A percentile compares a stretch with the other conserved stretches of the same genome.
Conservation (phyloP, 2,888 invertebrate genomes). For the Cactoblastis cactorum region DNA sequence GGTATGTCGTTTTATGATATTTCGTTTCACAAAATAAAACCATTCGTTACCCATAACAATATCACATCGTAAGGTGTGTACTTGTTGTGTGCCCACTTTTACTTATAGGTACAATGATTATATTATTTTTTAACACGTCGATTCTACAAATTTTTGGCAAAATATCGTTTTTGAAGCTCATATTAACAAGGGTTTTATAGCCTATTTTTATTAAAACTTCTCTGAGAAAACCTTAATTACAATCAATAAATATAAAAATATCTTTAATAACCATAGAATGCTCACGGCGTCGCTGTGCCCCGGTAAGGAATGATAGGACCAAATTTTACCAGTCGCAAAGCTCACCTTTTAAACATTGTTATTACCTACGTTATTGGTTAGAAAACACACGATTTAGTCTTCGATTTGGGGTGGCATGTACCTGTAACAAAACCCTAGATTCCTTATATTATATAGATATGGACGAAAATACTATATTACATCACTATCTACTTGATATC, state of each 20-base stretch:
- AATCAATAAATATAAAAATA: constrained; percentile 45
- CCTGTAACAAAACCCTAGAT: constrained; percentile 19
- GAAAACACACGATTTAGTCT: constrained; percentile 58
- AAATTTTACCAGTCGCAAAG: constrained; percentile 80
- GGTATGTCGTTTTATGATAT: constrained; percentile 51
- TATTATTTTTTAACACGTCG: not conserved
- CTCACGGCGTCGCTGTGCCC: constrained; percentile 51
- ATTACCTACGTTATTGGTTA: constrained; percentile 35
- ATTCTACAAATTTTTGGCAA: constrained; percentile 24
- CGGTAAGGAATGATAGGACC: constrained; percentile 83
- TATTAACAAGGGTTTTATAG: constrained; percentile 15
- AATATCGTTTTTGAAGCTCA: constrained; percentile 22
- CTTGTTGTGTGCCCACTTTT: constrained; percentile 63
- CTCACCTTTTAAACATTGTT: constrained; percentile 37
- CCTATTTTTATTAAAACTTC: constrained; percentile 25
- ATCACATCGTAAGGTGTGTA: constrained; percentile 74
- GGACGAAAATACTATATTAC: constrained; percentile 8
- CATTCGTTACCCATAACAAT: constrained; percentile 65
- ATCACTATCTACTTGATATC: constrained; percentile 2
- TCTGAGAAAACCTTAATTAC: constrained; percentile 26
- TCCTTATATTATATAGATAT: constrained; percentile 6
- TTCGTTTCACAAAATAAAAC: constrained; percentile 73
- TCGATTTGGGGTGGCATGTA: constrained; percentile 44
- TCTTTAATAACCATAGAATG: constrained; percentile 38
- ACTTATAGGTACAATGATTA: constrained; percentile 36